phyloP scores from a whole-genome alignment of 1,140 invertebrate species.

The Thaumatotibia leucotreta region DNA sequence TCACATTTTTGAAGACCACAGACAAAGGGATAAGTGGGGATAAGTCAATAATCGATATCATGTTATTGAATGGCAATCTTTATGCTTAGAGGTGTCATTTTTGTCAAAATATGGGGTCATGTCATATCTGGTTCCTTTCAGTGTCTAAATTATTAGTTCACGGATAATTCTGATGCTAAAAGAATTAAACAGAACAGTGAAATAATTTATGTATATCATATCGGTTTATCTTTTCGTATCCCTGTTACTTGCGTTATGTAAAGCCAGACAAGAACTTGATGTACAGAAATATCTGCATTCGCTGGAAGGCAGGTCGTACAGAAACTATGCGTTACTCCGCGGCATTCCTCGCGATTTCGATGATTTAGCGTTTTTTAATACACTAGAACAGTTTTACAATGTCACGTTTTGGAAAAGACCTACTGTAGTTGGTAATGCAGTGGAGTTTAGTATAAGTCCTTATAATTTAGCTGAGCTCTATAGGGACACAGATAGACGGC shows the following conservation, averaged over 20 bases:
- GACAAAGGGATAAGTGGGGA: no score
- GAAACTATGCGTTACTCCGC: slow-evolving; percentile 46
- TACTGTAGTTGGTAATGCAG: slow-evolving; percentile 29
- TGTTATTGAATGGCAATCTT: no score
- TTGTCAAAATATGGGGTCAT: not conserved
- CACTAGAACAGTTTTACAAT: slow-evolving; percentile 32
- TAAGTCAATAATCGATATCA: no score
- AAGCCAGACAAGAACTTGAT: not conserved
- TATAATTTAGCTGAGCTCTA: slow-evolving; percentile 30
- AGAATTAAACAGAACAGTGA: not conserved
- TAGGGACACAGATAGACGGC: slow-evolving; percentile 22
- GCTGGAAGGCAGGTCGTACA: slow-evolving; percentile 31
- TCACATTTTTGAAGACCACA: no score
- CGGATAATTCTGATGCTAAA: not conserved
- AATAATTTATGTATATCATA: not conserved
- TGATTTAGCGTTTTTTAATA: slow-evolving; percentile 42
- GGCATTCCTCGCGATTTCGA: slow-evolving; percentile 35
- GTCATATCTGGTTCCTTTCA: not conserved
- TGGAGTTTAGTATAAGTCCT: slow-evolving; percentile 48
- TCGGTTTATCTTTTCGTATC: not conserved
- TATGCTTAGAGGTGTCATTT: not conserved
- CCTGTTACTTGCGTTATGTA: not conserved
- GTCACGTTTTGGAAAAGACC: slow-evolving; percentile 48
- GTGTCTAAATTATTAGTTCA: not conserved
- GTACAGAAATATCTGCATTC: not conserved